Base-by-base conservation (phyloP, 2,888 invertebrate genomes). In the Orgyia antiqua region DNA sequence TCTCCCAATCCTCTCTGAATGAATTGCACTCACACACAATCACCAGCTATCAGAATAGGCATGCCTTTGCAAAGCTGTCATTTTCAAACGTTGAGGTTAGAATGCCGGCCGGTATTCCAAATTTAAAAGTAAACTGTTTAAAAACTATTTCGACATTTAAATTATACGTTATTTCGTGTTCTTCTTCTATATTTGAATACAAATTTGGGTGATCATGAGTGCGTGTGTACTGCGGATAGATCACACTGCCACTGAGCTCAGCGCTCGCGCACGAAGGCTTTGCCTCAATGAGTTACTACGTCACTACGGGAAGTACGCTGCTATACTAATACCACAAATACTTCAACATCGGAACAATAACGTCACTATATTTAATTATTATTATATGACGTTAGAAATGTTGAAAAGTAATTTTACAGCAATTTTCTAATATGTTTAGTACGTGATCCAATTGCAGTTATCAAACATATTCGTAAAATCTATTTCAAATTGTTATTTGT, bases 151-250 rank as follows among this genome's bases (percentile, higher is more conserved):
- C 27, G 13, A 24, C 9, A 27, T 31, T 24, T 11, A 24, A 35
- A 35, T 3, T 31, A 15, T 12, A 10, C 9, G 10, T 20, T 23
- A 13, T 30, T 7, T 24, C 34, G 30, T 31, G 29, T 32, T 24
- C 26, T 31, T 29, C 20, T 12, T 32, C 28, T 29, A 39, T 4
- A 15, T 15, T 15, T 23, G 31, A 42, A 27, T 31, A 34, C 33
- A 31, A 25, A 10, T 29, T 26, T 53, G 43, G 61, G 66, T 66
- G 57, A 62, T 32, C 68, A 71, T 74, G 65, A 62, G 72, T 70
- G 83, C 86, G 86, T 86, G 80, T 84, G 73, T 69, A 68, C 79
- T 52, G 64, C 74, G 68, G 67, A 78, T 86, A 82, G 84, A 76
- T 76, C 82, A 84, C 82, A 65, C 67, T 46, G 68, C 63, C 76